Conservation (phyloP, 2,797 vertebrate genomes). For the Phoxinus dragarum region DNA sequence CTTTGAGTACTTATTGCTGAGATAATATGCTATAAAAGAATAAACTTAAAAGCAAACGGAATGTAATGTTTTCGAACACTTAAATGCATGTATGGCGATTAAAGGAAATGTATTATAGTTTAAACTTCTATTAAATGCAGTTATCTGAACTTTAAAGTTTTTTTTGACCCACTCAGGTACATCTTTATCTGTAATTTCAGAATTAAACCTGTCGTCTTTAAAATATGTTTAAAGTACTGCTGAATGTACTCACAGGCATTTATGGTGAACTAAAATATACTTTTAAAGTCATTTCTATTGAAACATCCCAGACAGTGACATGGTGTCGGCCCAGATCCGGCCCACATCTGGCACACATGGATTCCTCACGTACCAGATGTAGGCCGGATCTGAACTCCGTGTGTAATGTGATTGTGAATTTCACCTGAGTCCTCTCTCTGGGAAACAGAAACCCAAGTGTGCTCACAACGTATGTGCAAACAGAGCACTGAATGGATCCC, state of each 20-base stretch:
- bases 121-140: neutral
- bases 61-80: neutral
- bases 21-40: neutral
- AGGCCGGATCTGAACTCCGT: neutral
- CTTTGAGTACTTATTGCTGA: neutral
- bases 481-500: constrained; percentile 61
- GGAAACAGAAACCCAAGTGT: constrained; percentile 73
- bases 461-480: constrained; percentile 74
- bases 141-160: neutral
- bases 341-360: too few relatives aligned
- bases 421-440: constrained; percentile 74
- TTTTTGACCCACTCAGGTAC: neutral
- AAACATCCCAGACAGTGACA: too few relatives aligned
- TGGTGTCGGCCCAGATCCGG: too few relatives aligned
- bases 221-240: neutral
- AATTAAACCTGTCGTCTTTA: neutral
- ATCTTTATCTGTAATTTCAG: neutral
- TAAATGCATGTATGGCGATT: neutral
- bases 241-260: neutral
- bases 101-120: neutral
- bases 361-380: too few relatives aligned
- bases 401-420: neutral
- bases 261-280: neutral
- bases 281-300: neutral
- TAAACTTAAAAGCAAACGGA: neutral